Evolutionary conservation across 2,113 vertebrate species (phyloP), one percentile per base, ranked within the genome.

Genomic region (Oncorhynchus kisutch): DNA sequence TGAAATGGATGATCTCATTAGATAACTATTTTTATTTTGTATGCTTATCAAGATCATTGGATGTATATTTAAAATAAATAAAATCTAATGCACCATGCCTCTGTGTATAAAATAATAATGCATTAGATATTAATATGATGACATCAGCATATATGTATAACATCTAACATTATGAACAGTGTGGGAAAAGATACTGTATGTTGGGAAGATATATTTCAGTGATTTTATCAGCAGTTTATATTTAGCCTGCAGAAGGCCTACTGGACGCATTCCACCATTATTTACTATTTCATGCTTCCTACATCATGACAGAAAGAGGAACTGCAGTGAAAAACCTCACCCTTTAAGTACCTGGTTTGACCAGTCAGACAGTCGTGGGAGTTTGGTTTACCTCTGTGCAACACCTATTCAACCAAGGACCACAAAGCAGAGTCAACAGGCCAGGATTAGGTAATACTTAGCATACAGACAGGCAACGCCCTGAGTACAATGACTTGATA

Each of bases 271-370:
- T 62, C 74, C 60, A 81, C 59, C 16, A 71, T 75, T 67, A 77
- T 78, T 81, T 71, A n/a, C 39, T 51, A 27, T 2, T 24, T 68
- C 62, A 71, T 1, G 0, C 1, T 59, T 62, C 12, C 5, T 66
- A 27, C 72, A 11, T 71, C 69, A 3, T 16, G 66, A 59, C 48
- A 45, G 70, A 85, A 76, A 81, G 74, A 77, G 78, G 79, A 88
- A 86, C 59, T 4, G 0, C 3, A 27, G 45, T 9, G 45, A 83
- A 84, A 84, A 82, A 84, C 78, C 70, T 82, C 71, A 67, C 45
- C 11, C 7, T 18, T 18, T 54, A 8, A 59, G 25, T 3, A 3
- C 45, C 83, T 80, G 82, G 85, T 87, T 82, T 81, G 85, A 85
- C 79, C 72, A 45, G 81, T 76, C 66, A 9, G 1, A 60, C 79